A percentile compares a stretch with the other conserved stretches of the same genome.
phyloP scores from a whole-genome alignment of 1,140 invertebrate genomes.

The Macrobrachium rosenbergii region DNA sequence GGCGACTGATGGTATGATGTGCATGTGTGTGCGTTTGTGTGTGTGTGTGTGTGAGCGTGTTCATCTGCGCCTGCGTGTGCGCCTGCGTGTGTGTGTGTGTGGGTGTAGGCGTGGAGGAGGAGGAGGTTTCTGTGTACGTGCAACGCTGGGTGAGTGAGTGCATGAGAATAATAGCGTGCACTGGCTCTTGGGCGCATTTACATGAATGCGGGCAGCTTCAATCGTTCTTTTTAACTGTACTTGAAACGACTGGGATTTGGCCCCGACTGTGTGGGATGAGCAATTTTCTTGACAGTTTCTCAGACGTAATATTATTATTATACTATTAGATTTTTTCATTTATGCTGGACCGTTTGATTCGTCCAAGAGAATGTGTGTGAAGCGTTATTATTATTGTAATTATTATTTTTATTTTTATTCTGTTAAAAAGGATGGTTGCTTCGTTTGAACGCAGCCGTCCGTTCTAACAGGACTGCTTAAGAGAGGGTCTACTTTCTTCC shows the following conservation, averaged over 20 bases:
- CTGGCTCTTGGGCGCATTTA: too few species aligned
- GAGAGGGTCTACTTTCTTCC: too few species aligned
- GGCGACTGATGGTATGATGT: background rate
- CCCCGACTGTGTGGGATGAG: too few species aligned
- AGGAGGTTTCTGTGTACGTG: background rate
- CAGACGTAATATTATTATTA: too few species aligned
- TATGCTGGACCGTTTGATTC: background rate
- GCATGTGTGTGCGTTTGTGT: conserved; percentile 22
- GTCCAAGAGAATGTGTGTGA: background rate
- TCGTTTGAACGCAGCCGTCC: too few species aligned
- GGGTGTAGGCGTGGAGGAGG: background rate
- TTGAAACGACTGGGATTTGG: too few species aligned
- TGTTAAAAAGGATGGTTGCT: too few species aligned
- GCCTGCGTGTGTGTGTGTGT: conserved; percentile 25
- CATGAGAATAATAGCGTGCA: background rate
- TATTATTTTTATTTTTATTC: background rate
- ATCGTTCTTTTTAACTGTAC: too few species aligned
- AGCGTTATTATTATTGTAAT: background rate
- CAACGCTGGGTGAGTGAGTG: background rate
- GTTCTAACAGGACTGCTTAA: too few species aligned
- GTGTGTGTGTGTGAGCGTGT: background rate
- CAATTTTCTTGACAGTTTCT: too few species aligned
- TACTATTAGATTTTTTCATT: background rate
- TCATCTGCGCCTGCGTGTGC: conserved; percentile 1
- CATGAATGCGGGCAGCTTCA: too few species aligned